Evolutionary conservation across 2,797 vertebrate genomes (phyloP), one percentile per base, ranked within the genome.

Genomic region (Lemur catta): DNA sequence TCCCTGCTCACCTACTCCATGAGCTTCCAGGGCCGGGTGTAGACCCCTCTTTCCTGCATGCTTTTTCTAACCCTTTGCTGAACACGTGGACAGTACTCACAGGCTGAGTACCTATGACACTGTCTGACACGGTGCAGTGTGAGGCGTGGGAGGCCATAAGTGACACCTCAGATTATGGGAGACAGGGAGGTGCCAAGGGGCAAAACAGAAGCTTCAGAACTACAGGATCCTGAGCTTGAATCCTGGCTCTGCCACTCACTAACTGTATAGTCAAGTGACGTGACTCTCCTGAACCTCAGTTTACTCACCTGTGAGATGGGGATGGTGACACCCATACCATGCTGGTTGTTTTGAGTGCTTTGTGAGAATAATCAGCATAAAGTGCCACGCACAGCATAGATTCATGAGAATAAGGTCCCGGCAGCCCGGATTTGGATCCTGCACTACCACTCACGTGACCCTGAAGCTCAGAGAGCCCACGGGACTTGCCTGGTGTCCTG

Each of bases 381-480:
- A 33, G 46, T 33, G 46, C 30, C 1, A 0, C 0, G 1, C 46
- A 30, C 6, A 1, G 26, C 12, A 1, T 3, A 48, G 89, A 46
- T 12, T 7, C 8, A 1, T 41, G 67, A 41, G 17, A 52, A 10
- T n/a, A 22, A 41, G 63, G 35, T 7, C 14, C 2, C 1, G 13
- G 13, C n/a, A 79, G 63, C 46, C 61, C 46, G 41, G 72, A 15
- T 13, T 6, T 38, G 72, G 71, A 50, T 75, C 76, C 59, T 46
- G 50, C 5, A 1, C 41, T 30, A 2, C 55, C 43, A 2, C 52
- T 59, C 33, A 0, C 0, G 0, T 24, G 74, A 75, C 28, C 55
- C 67, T 24, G 26, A 55, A 10, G 38, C 61, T 20, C 6, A 17
- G 65, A 30, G 67, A 84, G 38, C 24, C 17, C 4, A 0, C 12